Conservation (phyloP, 1,140 invertebrate species). For the Ips typographus region DNA sequence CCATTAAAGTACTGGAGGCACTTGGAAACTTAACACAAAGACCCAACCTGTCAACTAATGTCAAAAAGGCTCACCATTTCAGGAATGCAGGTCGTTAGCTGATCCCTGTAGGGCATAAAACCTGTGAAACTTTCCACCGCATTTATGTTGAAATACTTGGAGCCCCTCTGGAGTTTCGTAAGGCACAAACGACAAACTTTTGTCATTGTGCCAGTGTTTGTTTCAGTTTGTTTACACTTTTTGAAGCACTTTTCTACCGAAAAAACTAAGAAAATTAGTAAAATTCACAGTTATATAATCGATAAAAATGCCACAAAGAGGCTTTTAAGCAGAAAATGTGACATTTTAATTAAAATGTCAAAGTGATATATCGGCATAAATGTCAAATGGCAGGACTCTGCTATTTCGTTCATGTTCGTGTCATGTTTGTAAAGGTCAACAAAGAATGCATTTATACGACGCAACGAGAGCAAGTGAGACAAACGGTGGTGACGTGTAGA, state of each 20-base stretch:
- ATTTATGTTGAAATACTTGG: constrained; percentile 43
- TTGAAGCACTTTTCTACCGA: background rate
- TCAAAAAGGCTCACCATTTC: constrained; percentile 38
- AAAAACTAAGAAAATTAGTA: no score
- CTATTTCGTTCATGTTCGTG: constrained; percentile 27
- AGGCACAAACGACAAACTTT: constrained; percentile 45
- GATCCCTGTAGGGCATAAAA: constrained; percentile 43
- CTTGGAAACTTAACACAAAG: background rate
- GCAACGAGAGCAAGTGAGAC: no score
- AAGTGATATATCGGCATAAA: constrained; percentile 38
- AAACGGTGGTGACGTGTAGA: no score
- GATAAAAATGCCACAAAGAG: constrained; percentile 25
- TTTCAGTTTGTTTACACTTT: background rate
- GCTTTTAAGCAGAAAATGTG: constrained; percentile 36
- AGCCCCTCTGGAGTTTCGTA: constrained; percentile 35
- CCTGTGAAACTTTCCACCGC: constrained; percentile 42
- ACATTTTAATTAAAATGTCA: constrained; percentile 42
- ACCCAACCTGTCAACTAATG: constrained; percentile 15
- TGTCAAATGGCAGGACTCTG: constrained; percentile 39
- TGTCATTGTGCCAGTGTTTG: constrained; percentile 35
- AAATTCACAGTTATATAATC: constrained; percentile 31
- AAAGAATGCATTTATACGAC: constrained; percentile 3
- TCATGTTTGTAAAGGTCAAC: constrained; percentile 25
- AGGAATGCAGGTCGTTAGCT: constrained; percentile 42
- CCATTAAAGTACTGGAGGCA: no score